Evolutionary conservation across 2,888 invertebrate genomes (phyloP).

Genomic region (Rhorus exstirpatorius): DNA sequence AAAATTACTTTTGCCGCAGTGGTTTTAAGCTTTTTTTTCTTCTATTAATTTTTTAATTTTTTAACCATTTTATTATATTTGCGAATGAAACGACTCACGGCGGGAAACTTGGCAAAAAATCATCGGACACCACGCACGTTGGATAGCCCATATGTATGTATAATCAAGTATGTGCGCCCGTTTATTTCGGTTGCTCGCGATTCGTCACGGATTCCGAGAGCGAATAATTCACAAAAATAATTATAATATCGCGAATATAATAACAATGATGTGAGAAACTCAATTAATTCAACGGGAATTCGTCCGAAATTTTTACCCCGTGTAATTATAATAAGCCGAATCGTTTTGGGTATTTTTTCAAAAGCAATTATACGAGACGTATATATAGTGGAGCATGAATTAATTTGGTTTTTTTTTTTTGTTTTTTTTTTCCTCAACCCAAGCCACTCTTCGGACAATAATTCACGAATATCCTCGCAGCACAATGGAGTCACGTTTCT

Average conservation of each 20-base stretch:
- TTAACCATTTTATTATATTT: too few species aligned
- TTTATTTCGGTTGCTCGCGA: constrained; percentile 52
- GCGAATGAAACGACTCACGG: too few species aligned
- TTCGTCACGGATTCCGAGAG: constrained; percentile 35
- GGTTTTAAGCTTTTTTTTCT: too few species aligned
- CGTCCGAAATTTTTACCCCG: not conserved
- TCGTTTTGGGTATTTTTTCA: constrained; percentile 43
- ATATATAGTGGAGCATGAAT: constrained; percentile 29
- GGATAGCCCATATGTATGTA: not conserved
- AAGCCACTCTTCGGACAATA: constrained; percentile 47
- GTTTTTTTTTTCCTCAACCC: constrained; percentile 18
- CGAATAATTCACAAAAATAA: constrained; percentile 48
- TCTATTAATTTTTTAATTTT: too few species aligned
- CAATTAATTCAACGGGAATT: constrained; percentile 38
- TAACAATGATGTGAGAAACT: constrained; percentile 29
- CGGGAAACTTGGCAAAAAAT: not conserved
- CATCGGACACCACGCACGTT: not conserved
- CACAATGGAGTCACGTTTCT: constrained; percentile 33
- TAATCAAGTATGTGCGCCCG: constrained; percentile 1
- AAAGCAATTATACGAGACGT: constrained; percentile 49
- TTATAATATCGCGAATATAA: constrained; percentile 27
- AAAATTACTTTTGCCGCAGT: too few species aligned
- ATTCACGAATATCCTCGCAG: constrained; percentile 45
- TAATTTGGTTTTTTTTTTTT: constrained; percentile 32
- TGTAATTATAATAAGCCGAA: constrained; percentile 58